Conservation (phyloP, 2,797 vertebrate genomes). For the Phrynocephalus vlangalii region DNA sequence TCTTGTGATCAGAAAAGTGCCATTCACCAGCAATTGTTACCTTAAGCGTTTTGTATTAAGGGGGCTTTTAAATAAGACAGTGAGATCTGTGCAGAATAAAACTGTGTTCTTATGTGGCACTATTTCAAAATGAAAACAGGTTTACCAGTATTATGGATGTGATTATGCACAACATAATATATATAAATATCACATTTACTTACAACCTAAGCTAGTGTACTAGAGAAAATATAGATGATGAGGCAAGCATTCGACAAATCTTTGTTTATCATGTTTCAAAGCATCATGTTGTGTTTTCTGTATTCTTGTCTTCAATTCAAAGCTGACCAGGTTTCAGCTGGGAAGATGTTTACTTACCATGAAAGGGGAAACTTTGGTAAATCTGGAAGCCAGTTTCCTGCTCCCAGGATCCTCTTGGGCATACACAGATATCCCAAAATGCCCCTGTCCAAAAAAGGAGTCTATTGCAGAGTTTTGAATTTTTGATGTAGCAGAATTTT, state of each 20-base stretch:
- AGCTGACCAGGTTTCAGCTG: background rate
- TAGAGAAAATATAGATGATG: background rate
- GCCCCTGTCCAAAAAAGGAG: too few relatives aligned
- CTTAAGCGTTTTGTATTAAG: slow-evolving; percentile 4
- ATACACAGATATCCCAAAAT: too few relatives aligned
- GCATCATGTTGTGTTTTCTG: slow-evolving; percentile 8
- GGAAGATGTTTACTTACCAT: background rate
- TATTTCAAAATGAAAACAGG: background rate
- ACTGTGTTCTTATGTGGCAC: background rate
- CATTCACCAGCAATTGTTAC: slow-evolving; percentile 24
- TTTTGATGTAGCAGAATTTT: too few relatives aligned
- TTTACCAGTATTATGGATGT: background rate
- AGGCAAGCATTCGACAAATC: slow-evolving; percentile 1
- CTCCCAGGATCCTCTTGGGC: too few relatives aligned
- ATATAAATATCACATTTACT: background rate
- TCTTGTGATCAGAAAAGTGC: background rate
- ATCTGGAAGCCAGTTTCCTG: too few relatives aligned
- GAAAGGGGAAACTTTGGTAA: too few relatives aligned
- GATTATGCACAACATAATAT: slow-evolving; percentile 4
- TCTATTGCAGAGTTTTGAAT: too few relatives aligned
- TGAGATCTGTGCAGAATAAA: background rate
- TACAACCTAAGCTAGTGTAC: background rate
- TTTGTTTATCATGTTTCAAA: background rate
- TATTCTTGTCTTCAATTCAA: background rate
- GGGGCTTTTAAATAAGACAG: slow-evolving; percentile 3